Evolutionary conservation across 1,140 invertebrate genomes (phyloP), one percentile per base, ranked within the genome.

Genomic region (Heliconius hermathena): DNA sequence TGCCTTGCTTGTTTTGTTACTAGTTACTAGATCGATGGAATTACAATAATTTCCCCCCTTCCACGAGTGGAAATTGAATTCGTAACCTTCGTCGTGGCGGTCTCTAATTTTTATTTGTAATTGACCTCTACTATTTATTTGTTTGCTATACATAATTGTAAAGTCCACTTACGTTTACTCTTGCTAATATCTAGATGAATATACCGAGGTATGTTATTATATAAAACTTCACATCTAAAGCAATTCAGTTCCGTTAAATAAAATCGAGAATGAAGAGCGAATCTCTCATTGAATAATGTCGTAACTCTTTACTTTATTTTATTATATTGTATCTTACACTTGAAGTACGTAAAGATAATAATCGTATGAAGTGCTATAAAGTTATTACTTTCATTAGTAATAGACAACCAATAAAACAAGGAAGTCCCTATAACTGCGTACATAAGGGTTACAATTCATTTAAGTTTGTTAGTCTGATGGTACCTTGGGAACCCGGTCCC

Each of bases 401-500:
- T 36, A 8, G 3, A 20, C 13, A 26, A 29, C 20, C 36, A 52
- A 72, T 46, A 54, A 72, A 18, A 76, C 26, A 6, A 54, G 33
- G 29, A 66, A 29, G 70, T 49, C 49, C 33, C 49, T 77, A 77
- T 71, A 49, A 5, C 41, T 77, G 18, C 72, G 18, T 66, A 72
- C 41, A 77, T 20, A 77, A 36, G 49, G 76, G 20, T 52, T 71
- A 77, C 49, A 77, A 46, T 72, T 33, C 49, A 38, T 49, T 11
- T 70, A 38, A 8, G 41, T 74, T 78, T 78, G 57, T 57, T 78
- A 66, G 73, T n/a, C 57, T 74, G 54, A 29, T 73, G 71, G 72
- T 66, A n/a, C 80, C 38, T 74, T 84, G 78, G 76, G 79, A 83
- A 82, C 73, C 72, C 86, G 85, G 86, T 86, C 87, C 71, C 79